Conservation (phyloP, 2,113 vertebrate genomes). For the Phodopus roborovskii region DNA sequence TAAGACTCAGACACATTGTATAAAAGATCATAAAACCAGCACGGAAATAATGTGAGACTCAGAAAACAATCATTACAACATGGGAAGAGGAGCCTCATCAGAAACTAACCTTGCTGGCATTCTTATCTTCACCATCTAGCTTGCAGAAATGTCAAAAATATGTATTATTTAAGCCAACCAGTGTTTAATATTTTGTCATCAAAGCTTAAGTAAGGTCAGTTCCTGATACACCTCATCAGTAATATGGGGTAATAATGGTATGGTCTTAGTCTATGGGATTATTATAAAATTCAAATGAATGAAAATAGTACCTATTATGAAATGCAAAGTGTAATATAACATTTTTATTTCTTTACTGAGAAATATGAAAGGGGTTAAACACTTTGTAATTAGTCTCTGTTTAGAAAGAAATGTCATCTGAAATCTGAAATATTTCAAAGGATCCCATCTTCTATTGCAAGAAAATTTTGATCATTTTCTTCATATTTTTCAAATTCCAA, state of each 20-base stretch:
- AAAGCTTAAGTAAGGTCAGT: not conserved
- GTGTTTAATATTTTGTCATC: not conserved
- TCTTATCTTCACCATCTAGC: not conserved
- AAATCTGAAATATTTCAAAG: slow-evolving; percentile 1
- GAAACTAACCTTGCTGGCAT: not conserved
- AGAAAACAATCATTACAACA: not conserved
- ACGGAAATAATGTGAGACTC: not conserved
- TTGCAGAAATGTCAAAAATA: not conserved
- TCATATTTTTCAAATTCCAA: slow-evolving; percentile 56
- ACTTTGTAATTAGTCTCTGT: not conserved
- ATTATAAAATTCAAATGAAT: not conserved
- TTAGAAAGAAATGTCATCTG: not conserved
- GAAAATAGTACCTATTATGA: not conserved
- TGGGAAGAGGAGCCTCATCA: not conserved
- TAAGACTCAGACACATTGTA: not conserved
- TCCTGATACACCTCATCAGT: not conserved
- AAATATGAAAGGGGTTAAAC: slow-evolving; percentile 26
- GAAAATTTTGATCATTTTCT: not conserved
- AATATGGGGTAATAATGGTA: not conserved
- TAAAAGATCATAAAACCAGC: not conserved
- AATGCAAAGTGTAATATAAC: not conserved
- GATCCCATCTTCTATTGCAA: not conserved
- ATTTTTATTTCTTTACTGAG: not conserved
- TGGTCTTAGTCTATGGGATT: not conserved
- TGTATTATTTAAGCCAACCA: not conserved